phyloP scores from a whole-genome alignment of 2,888 invertebrate species.

The Drosophila peninsularis region DNA sequence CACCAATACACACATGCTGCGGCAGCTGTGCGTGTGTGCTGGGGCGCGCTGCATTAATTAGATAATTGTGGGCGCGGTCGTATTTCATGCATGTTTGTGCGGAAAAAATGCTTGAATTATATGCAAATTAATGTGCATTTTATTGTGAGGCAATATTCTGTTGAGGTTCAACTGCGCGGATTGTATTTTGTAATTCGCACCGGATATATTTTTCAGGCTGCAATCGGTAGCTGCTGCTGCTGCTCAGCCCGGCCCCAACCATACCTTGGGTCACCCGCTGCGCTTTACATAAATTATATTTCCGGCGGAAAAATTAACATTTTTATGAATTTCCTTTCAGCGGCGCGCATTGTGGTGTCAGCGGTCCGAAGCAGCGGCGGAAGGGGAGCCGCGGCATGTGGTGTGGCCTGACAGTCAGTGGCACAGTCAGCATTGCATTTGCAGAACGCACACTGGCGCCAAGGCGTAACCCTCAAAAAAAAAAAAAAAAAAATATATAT shows the following conservation, averaged over 20 bases:
- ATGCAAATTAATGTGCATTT: conserved; percentile 60
- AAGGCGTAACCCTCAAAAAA: conserved; percentile 45
- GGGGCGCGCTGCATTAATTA: conserved; percentile 57
- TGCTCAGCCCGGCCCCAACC: conserved; percentile 21
- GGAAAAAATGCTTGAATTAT: conserved; percentile 45
- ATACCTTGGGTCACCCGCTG: conserved; percentile 74
- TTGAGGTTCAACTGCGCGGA: conserved; percentile 29
- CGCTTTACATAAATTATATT: conserved; percentile 81
- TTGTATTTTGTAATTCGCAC: conserved; percentile 73
- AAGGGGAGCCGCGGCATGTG: conserved; percentile 2
- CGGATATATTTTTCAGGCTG: conserved; percentile 73
- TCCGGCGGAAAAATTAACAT: conserved; percentile 80
- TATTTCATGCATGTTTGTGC: conserved; percentile 55
- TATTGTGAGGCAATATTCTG: conserved; percentile 44
- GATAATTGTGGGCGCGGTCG: conserved; percentile 54
- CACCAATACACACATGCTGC: conserved; percentile 8
- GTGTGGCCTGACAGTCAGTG: conserved; percentile 40
- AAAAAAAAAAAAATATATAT: not conserved
- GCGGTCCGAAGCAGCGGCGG: conserved; percentile 15
- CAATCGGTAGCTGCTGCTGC: conserved; percentile 43
- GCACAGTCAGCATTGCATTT: conserved; percentile 46
- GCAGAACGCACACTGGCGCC: conserved; percentile 73
- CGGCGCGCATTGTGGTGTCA: conserved; percentile 75
- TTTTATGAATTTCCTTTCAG: conserved; percentile 81
- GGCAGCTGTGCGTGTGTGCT: conserved; percentile 3